Evolutionary conservation across 2,888 invertebrate genomes (phyloP), one percentile per base, ranked within the genome.

Genomic region (Apamea crenata): DNA sequence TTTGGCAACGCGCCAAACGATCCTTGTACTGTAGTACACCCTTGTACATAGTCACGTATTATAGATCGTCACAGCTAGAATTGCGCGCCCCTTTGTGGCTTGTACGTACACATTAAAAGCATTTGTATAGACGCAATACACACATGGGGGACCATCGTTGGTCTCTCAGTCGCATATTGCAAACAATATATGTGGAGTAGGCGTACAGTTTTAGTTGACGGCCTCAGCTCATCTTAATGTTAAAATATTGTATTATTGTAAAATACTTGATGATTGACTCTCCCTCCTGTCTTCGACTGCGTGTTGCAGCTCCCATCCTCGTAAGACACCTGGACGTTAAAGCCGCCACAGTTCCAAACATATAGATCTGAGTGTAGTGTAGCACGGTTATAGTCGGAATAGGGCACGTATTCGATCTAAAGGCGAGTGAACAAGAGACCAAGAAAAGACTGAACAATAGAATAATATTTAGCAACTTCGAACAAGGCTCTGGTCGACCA

Each of bases 401-500:
- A 59, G 10, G 32, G 32, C 32, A 82, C 40, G 56, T 47, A 18
- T 32, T 50, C 2, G 25, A 40, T 72, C 14, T 47, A 32, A 40
- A 32, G 10, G 12, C n/a, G 21, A 74, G n/a, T 18, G 8, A 59
- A 50, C 40, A 81, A 61, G 56, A 40, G 8, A 59, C 40, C 40
- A 81, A 61, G 56, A 40, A 29, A 81, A 81, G 73, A 72, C 59
- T 78, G 59, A 78, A 71, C 44, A 47, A 29, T 66, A 56, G n/a
- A 67, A 36, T 66, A 47, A 16, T 25, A 77, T 18, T 36, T 78
- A 36, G 36, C 14, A 16, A 61, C 29, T 36, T 36, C 1, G 44
- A 47, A 59, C 36, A n/a, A n/a, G 32, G 18, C 25, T 44, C 16
- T 32, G 21, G 21, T 2, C 40, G 50, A 40, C 25, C 29, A 25